Evolutionary conservation across 2,113 vertebrate species (phyloP).

Genomic region (mouse (Mus musculus)): GRCm39 chr7:123568001-123568500

Average conservation of each 20-base stretch:
- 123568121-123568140: neutral
- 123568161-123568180: neutral
- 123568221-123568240: neutral
- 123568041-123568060: neutral
- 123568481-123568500: conserved; percentile 32
- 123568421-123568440: neutral
- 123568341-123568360: neutral
- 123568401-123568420: neutral
- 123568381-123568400: neutral
- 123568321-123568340: neutral
- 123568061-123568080: neutral
- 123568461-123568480: conserved; percentile 21
- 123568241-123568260: neutral
- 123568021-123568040: neutral
- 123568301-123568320: neutral
- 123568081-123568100: neutral
- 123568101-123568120: neutral
- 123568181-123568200: neutral
- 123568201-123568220: neutral
- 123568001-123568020: neutral
- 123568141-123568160: neutral
- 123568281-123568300: too few relatives aligned
- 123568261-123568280: neutral
- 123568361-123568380: neutral
- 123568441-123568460: neutral